Conservation (phyloP, 37 sponge, comb jelly and placozoan species). For the Ephydatia muelleri region DNA sequence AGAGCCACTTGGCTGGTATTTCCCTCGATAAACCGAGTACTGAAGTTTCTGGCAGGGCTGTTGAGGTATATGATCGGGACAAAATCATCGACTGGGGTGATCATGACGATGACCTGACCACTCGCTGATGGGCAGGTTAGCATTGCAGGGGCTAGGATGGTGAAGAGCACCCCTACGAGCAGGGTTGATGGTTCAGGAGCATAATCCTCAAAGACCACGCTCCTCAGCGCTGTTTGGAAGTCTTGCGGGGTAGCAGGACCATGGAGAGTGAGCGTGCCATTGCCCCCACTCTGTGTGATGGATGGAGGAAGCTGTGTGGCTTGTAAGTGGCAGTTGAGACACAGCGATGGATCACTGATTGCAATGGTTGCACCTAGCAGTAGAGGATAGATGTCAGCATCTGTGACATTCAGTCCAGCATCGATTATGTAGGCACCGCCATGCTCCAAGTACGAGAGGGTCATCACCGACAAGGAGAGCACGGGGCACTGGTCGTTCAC, state of each 20-base stretch:
- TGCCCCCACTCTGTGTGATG: neutral
- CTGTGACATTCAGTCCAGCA: constrained; percentile 19
- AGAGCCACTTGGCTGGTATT: constrained; percentile 11
- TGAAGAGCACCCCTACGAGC: constrained; percentile 23
- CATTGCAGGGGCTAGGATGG: constrained; percentile 17
- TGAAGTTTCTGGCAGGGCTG: constrained; percentile 24
- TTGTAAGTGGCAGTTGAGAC: constrained; percentile 24
- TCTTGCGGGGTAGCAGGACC: constrained; percentile 47
- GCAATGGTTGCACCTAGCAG: constrained; percentile 13
- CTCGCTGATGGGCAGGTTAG: constrained; percentile 9
- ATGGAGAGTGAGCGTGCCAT: constrained; percentile 27
- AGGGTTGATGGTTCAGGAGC: constrained; percentile 47
- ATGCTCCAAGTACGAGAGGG: constrained; percentile 50
- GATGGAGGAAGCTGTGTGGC: neutral
- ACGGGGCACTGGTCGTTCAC: constrained; percentile 73
- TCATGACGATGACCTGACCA: constrained; percentile 46
- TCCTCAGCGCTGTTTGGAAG: constrained; percentile 47
- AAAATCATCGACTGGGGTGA: constrained; percentile 63
- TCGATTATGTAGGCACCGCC: constrained; percentile 8
- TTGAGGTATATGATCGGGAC: constrained; percentile 47
- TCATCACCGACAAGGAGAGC: neutral
- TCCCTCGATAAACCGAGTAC: constrained; percentile 47
- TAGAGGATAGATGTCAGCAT: constrained; percentile 32
- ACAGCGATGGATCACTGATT: constrained; percentile 15
- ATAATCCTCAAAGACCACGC: constrained; percentile 38